A percentile compares a stretch with the other conserved stretches of the same genome.
These are phyloP conservation scores for Notoglanidium macrostoma DNA, from an alignment of 2,797 vertebrate genomes.

Conservation along the genomic window DNA sequence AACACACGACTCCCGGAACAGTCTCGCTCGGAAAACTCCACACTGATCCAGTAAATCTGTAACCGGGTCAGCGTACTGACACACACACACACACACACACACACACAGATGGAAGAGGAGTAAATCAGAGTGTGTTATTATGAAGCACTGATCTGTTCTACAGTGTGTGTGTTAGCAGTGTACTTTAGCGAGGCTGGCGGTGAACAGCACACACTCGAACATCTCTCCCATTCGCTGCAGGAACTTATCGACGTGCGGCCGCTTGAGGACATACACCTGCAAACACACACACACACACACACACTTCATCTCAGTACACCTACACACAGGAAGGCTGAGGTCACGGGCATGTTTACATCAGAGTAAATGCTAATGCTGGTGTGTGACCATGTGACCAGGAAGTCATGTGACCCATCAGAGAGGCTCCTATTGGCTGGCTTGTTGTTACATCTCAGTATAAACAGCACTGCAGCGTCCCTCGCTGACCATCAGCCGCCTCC, in stretches of 20 bases:
- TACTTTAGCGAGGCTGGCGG: constrained; percentile 44
- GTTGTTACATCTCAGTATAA: not conserved
- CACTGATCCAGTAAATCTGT: constrained; percentile 86
- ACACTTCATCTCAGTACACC: not conserved
- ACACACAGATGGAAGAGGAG: not conserved
- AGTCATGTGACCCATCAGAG: not conserved
- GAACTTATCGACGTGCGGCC: constrained; percentile 88
- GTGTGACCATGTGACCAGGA: not conserved
- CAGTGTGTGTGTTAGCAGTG: not conserved
- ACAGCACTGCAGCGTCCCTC: not conserved
- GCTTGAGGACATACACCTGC: constrained; percentile 81
- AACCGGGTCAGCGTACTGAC: constrained; percentile 89
- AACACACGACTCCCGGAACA: constrained; percentile 92
- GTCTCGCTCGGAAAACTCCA: constrained; percentile 82
- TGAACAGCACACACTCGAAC: constrained; percentile 82
- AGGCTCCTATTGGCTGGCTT: not conserved
- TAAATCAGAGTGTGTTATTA: constrained; percentile 1
- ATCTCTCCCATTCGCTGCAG: constrained; percentile 79
- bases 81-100: not conserved
- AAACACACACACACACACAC: constrained; percentile 21
- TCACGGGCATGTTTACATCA: not conserved
- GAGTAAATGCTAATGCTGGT: not conserved
- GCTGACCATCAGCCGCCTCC: constrained; percentile 75
- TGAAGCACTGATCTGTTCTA: not conserved
- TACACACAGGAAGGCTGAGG: not conserved